These are phyloP conservation scores for Trissoscelio sp. DNA, from an alignment of 2,888 invertebrate genomes.

Conservation along the genomic window DNA sequence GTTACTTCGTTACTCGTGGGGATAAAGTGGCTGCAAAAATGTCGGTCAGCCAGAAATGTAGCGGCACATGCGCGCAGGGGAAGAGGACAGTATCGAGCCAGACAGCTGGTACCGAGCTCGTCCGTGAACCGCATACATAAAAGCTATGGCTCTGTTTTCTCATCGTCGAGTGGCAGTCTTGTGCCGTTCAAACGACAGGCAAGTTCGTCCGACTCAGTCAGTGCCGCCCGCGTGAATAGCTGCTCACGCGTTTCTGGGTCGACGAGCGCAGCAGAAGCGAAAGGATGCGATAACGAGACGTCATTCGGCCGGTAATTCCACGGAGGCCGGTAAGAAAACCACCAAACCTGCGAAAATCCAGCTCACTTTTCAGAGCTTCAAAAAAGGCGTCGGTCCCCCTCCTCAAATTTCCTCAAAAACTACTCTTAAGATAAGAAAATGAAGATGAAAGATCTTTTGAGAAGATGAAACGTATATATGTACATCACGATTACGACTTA, in stretches of 20 bases:
- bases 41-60: constrained; percentile 66
- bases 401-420: no score
- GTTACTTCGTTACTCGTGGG: constrained; percentile 14
- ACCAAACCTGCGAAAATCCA: constrained; percentile 1
- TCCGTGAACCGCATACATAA: constrained; percentile 67
- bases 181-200: constrained; percentile 64
- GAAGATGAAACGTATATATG: no score
- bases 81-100: constrained; percentile 81
- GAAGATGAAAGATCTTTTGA: no score
- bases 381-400: no score
- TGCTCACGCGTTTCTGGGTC: constrained; percentile 65
- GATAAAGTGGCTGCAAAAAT: constrained; percentile 51
- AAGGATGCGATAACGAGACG: constrained; percentile 73
- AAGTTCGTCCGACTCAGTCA: constrained; percentile 56
- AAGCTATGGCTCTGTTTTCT: constrained; percentile 68
- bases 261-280: constrained; percentile 55
- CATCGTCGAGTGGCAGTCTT: constrained; percentile 67
- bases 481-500: no score
- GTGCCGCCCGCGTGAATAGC: constrained; percentile 66
- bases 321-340: constrained; percentile 77
- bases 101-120: constrained; percentile 75
- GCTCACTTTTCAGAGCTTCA: constrained; percentile 15
- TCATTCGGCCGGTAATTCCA: constrained; percentile 76
- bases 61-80: constrained; percentile 78
- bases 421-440: no score